phyloP scores from a whole-genome alignment of 2,888 invertebrate genomes.

The Campoplex nolae region DNA sequence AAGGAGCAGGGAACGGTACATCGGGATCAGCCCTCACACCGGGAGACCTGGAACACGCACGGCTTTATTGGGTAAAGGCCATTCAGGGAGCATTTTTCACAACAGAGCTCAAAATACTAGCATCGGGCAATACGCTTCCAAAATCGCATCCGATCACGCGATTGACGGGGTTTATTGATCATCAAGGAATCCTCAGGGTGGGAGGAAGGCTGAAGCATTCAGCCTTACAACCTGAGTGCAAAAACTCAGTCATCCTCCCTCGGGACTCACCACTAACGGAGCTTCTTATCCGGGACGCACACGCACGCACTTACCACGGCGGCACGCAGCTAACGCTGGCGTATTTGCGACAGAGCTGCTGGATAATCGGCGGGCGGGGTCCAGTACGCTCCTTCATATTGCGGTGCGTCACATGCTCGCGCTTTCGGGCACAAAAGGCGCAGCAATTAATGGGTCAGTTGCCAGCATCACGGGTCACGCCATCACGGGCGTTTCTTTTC shows the following conservation, averaged over 20 bases:
- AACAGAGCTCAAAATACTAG: slow-evolving; percentile 1
- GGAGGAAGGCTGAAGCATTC: slow-evolving; percentile 31
- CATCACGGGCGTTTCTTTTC: slow-evolving; percentile 40
- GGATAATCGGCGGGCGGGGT: slow-evolving; percentile 55
- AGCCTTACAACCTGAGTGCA: slow-evolving; percentile 20
- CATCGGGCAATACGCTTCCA: neutral
- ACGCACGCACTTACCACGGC: neutral
- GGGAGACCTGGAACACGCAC: slow-evolving; percentile 19
- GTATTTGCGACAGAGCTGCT: slow-evolving; percentile 30
- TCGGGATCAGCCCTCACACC: neutral
- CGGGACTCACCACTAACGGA: neutral
- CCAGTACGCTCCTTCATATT: slow-evolving; percentile 52
- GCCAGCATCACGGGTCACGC: slow-evolving; percentile 31
- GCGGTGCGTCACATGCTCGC: slow-evolving; percentile 10
- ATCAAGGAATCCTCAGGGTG: slow-evolving; percentile 26
- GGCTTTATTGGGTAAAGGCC: slow-evolving; percentile 15
- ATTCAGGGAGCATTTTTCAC: neutral
- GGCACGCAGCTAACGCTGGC: neutral
- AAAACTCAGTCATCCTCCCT: slow-evolving; percentile 41
- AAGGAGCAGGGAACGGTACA: neutral
- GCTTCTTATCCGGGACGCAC: slow-evolving; percentile 23
- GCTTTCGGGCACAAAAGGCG: neutral
- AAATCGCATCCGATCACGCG: slow-evolving; percentile 25
- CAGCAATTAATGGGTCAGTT: too few species aligned
- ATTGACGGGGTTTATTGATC: slow-evolving; percentile 37